Conservation (phyloP, 2,113 vertebrate genomes). For the Azemiops feae region DNA sequence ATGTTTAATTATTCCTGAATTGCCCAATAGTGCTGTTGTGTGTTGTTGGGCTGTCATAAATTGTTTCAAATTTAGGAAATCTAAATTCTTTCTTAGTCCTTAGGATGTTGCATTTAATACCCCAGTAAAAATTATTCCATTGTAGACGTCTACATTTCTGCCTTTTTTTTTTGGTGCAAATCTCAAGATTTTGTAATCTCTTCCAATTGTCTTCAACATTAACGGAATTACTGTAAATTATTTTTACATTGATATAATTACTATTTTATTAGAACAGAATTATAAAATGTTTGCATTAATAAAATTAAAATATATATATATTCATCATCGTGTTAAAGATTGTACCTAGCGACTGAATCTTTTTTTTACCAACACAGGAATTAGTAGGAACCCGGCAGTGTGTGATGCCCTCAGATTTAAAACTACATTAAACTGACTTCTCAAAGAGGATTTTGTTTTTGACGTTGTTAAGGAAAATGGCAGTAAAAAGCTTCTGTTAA, state of each 20-base stretch:
- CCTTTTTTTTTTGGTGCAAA: not conserved
- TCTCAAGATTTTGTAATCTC: not conserved
- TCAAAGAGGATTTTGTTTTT: not conserved
- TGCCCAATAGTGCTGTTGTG: too few species aligned
- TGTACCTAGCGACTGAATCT: not conserved
- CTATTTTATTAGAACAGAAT: not conserved
- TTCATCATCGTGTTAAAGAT: not conserved
- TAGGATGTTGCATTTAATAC: not conserved
- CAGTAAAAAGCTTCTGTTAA: not conserved
- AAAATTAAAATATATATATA: not conserved
- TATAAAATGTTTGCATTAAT: not conserved
- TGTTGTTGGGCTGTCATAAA: too few species aligned
- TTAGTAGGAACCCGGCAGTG: too few species aligned
- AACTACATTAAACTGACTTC: not conserved
- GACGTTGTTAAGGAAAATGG: not conserved
- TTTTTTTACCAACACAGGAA: not conserved
- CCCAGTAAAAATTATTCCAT: not conserved
- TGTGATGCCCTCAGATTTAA: not conserved
- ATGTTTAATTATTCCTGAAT: too few species aligned
- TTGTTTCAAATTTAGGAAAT: not conserved
- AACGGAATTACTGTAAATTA: not conserved
- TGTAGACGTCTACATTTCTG: not conserved
- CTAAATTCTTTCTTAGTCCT: not conserved
- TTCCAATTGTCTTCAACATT: not conserved
- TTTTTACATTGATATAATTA: not conserved